Conservation (phyloP, 2,888 invertebrate genomes). For the Yponomeuta evonymella region DNA sequence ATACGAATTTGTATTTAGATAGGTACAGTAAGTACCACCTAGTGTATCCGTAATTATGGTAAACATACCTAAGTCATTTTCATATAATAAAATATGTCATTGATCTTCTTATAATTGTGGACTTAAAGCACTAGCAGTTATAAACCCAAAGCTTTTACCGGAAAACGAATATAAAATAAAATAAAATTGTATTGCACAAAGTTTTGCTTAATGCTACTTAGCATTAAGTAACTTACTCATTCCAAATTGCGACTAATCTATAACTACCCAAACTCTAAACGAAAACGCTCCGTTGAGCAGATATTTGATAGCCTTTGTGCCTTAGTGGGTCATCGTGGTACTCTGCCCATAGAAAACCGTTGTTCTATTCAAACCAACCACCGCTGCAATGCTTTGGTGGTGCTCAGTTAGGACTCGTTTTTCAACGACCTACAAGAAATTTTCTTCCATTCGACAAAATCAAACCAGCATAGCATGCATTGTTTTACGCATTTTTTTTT, state of each 20-base stretch:
- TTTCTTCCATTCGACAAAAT: neutral
- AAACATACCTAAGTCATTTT: no score
- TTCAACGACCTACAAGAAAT: neutral
- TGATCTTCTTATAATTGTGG: no score
- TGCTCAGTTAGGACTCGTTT: neutral
- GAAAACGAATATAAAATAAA: no score
- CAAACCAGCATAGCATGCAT: no score
- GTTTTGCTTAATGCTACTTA: neutral
- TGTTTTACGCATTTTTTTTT: no score
- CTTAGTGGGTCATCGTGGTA: constrained; percentile 50
- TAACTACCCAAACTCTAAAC: constrained; percentile 34
- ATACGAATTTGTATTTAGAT: no score
- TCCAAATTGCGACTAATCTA: neutral
- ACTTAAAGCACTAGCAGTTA: no score
- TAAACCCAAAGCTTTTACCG: no score
- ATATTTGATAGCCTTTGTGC: constrained; percentile 57
- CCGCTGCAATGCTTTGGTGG: neutral
- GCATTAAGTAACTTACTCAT: neutral
- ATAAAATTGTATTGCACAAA: no score
- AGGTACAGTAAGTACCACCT: no score
- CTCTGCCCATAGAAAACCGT: constrained; percentile 24
- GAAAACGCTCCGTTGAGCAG: constrained; percentile 47
- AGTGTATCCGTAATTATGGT: no score
- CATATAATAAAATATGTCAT: no score
- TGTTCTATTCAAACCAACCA: constrained; percentile 26